Conservation (phyloP, 2,113 vertebrate genomes). For the Daphoenositta chrysoptera region DNA sequence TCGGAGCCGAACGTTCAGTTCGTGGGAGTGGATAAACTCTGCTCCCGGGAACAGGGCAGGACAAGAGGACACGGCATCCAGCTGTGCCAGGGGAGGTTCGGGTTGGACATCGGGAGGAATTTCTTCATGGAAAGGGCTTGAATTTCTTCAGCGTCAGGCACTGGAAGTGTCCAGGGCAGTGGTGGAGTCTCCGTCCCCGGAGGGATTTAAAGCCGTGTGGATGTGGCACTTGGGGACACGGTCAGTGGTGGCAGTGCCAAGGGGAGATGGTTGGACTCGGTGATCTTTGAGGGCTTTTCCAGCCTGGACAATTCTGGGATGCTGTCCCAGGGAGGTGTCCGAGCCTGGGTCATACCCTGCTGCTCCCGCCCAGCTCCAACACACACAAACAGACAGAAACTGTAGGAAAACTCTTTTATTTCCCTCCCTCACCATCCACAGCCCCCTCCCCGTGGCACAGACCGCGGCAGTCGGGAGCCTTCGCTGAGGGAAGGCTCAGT, state of each 20-base stretch:
- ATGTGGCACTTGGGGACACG: neutral
- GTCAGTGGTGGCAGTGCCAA: neutral
- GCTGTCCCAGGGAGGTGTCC: neutral
- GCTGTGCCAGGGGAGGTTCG: no score
- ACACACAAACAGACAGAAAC: neutral
- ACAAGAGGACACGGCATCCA: rapidly evolving
- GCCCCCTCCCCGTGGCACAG: neutral
- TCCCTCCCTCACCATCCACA: neutral
- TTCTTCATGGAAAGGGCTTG: neutral
- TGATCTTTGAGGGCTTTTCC: neutral
- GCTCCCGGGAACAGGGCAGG: neutral
- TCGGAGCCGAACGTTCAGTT: rapidly evolving
- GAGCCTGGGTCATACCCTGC: rapidly evolving
- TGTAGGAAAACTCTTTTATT: slow-evolving; percentile 28
- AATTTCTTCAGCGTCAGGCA: no score
- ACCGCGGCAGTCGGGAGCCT: rapidly evolving
- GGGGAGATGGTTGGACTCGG: neutral
- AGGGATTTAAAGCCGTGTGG: neutral
- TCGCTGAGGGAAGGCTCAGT: rapidly evolving
- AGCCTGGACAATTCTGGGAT: neutral
- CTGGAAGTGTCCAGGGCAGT: neutral
- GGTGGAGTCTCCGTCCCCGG: rapidly evolving
- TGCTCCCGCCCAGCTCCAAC: neutral
- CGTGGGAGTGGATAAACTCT: neutral
- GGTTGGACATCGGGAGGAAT: neutral